Conservation (phyloP, 1,140 invertebrate species). For the Matsumurasca onukii region DNA sequence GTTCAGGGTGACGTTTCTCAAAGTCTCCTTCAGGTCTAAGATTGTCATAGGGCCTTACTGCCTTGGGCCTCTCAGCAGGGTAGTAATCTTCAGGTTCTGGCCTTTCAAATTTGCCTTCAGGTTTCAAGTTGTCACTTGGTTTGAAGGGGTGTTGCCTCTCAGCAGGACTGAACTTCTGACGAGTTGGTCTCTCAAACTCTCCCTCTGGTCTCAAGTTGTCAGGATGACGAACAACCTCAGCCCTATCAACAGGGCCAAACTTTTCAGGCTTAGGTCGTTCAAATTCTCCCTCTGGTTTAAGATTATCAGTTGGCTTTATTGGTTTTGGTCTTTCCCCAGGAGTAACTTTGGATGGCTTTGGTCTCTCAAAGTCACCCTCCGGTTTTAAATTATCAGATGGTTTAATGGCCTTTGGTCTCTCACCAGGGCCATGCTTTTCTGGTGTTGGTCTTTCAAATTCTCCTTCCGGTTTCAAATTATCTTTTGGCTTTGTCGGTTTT, state of each 20-base stretch:
- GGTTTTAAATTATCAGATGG: slow-evolving; percentile 50
- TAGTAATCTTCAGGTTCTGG: slow-evolving; percentile 36
- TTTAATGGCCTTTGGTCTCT: slow-evolving; percentile 47
- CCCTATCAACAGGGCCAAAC: slow-evolving; percentile 48
- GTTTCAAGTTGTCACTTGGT: slow-evolving; percentile 54
- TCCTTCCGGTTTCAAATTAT: slow-evolving; percentile 60
- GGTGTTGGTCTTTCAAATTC: slow-evolving; percentile 47
- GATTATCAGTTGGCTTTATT: slow-evolving; percentile 52
- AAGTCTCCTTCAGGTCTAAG: slow-evolving; percentile 52
- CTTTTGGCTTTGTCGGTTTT: slow-evolving; percentile 44
- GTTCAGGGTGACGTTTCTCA: slow-evolving; percentile 41
- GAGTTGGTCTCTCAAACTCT: slow-evolving; percentile 37
- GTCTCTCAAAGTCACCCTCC: slow-evolving; percentile 56
- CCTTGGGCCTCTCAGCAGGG: slow-evolving; percentile 46
- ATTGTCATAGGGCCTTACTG: slow-evolving; percentile 39
- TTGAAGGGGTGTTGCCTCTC: slow-evolving; percentile 41
- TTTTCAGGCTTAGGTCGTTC: slow-evolving; percentile 43
- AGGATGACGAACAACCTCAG: slow-evolving; percentile 36
- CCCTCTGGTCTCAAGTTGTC: slow-evolving; percentile 62
- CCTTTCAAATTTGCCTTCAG: slow-evolving; percentile 56
- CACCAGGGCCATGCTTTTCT: slow-evolving; percentile 45
- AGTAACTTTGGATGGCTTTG: slow-evolving; percentile 48
- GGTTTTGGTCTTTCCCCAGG: slow-evolving; percentile 49
- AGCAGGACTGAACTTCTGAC: slow-evolving; percentile 38
- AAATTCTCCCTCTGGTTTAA: slow-evolving; percentile 57